These are phyloP conservation scores for Corythucha ciliata DNA, from an alignment of 2,888 invertebrate species.

Conservation along the genomic window DNA sequence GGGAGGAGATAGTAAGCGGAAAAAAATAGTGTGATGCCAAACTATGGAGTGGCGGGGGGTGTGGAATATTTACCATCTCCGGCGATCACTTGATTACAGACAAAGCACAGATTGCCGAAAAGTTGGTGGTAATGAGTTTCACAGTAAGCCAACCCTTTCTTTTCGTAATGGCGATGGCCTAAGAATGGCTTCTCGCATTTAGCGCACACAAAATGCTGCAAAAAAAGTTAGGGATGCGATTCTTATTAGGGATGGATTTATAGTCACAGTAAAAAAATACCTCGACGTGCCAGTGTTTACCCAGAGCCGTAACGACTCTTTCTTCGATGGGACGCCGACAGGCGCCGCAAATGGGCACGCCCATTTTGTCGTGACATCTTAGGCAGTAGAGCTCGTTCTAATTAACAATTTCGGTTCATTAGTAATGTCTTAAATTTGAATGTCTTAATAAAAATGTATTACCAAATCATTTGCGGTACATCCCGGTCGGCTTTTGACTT, in stretches of 20 bases:
- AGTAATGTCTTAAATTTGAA: background rate
- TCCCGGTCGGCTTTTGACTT: slow-evolving; percentile 84
- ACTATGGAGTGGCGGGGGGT: background rate
- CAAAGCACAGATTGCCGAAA: slow-evolving; percentile 97
- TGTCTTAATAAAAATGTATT: slow-evolving; percentile 31
- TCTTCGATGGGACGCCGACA: slow-evolving; percentile 98
- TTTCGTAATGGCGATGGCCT: slow-evolving; percentile 97
- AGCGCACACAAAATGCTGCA: slow-evolving; percentile 96
- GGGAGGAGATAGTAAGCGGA: background rate
- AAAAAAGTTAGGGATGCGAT: slow-evolving; percentile 37
- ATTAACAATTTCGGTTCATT: slow-evolving; percentile 33
- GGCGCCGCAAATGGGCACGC: slow-evolving; percentile 99
- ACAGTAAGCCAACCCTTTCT: slow-evolving; percentile 96
- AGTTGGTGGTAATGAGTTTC: slow-evolving; percentile 98
- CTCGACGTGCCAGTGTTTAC: slow-evolving; percentile 98
- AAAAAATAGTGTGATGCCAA: background rate
- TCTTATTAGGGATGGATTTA: no score
- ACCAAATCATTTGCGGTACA: slow-evolving; percentile 84
- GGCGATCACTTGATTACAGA: slow-evolving; percentile 95
- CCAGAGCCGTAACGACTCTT: slow-evolving; percentile 93
- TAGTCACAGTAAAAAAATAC: slow-evolving; percentile 42
- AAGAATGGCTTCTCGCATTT: slow-evolving; percentile 99
- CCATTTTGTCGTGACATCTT: slow-evolving; percentile 99
- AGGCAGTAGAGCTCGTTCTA: slow-evolving; percentile 93
- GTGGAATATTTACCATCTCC: slow-evolving; percentile 71